phyloP scores from a whole-genome alignment of 2,888 invertebrate species.

The Caenorhabditis angaria region DNA sequence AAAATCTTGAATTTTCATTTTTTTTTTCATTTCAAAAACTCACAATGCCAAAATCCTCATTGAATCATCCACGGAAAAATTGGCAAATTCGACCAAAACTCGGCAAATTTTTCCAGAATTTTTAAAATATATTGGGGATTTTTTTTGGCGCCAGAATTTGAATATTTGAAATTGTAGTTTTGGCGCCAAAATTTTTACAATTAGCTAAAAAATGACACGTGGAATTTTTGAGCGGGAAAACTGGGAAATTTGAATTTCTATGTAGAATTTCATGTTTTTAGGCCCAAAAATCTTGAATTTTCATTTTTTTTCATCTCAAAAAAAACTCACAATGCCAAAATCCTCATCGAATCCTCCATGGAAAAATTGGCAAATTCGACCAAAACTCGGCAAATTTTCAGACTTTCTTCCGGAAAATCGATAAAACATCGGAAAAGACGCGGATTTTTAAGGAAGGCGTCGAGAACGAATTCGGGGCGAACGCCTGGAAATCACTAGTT shows the following conservation, averaged over 20 bases:
- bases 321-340: constrained; percentile 51
- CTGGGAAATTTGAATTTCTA: not conserved
- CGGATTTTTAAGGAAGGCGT: constrained; percentile 47
- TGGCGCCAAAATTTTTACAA: not conserved
- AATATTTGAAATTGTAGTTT: not conserved
- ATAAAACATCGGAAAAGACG: constrained; percentile 49
- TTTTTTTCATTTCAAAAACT: too few relatives aligned
- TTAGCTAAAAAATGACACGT: not conserved
- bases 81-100: too few relatives aligned
- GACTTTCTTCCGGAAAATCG: constrained; percentile 36
- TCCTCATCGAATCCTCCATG: constrained; percentile 56
- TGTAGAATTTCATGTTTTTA: not conserved
- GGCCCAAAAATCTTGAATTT: not conserved
- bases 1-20: not conserved
- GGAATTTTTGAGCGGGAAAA: constrained; percentile 40
- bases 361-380: constrained; percentile 44
- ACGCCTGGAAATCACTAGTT: constrained; percentile 38
- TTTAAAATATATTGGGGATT: not conserved
- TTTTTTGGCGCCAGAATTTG: not conserved
- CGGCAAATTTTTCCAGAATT: not conserved
- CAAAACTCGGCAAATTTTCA: constrained; percentile 12
- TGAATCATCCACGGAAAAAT: too few relatives aligned
- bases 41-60: too few relatives aligned
- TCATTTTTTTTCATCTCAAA: not conserved
- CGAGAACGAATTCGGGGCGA: constrained; percentile 50